Evolutionary conservation across 1,140 invertebrate species (phyloP).

Genomic region (Schlechtendalia chinensis): DNA sequence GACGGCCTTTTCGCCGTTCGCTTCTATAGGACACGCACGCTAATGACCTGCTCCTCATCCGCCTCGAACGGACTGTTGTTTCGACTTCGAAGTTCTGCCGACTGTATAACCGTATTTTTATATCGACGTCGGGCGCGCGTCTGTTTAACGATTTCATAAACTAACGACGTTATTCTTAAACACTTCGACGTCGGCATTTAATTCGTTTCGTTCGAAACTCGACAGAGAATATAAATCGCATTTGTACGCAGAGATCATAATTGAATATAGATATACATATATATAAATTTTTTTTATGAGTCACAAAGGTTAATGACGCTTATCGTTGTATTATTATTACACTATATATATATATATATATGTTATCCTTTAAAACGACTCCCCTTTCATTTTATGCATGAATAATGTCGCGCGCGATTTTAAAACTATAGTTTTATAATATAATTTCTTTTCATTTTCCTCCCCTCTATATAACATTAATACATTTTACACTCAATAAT

Average conservation of each 20-base stretch:
- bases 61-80: too few species aligned
- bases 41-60: too few species aligned
- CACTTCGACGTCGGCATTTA: not conserved
- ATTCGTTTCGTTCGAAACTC: not conserved
- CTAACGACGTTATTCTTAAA: too few species aligned
- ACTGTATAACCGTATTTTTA: too few species aligned
- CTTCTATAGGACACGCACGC: too few species aligned
- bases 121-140: too few species aligned
- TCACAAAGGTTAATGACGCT: constrained; percentile 1
- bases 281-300: constrained; percentile 5
- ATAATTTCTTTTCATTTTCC: not conserved
- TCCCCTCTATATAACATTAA: not conserved
- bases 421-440: too few species aligned
- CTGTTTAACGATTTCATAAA: too few species aligned
- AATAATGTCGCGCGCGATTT: not conserved
- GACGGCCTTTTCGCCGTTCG: too few species aligned
- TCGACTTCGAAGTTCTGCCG: too few species aligned
- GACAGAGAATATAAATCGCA: not conserved
- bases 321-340: constrained; percentile 13
- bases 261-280: not conserved
- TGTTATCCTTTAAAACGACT: not conserved
- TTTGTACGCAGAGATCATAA: not conserved
- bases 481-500: not conserved
- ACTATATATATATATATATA: not conserved
- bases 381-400: not conserved